phyloP scores from a whole-genome alignment of 2,888 invertebrate species.

The Ormyrus thymus region DNA sequence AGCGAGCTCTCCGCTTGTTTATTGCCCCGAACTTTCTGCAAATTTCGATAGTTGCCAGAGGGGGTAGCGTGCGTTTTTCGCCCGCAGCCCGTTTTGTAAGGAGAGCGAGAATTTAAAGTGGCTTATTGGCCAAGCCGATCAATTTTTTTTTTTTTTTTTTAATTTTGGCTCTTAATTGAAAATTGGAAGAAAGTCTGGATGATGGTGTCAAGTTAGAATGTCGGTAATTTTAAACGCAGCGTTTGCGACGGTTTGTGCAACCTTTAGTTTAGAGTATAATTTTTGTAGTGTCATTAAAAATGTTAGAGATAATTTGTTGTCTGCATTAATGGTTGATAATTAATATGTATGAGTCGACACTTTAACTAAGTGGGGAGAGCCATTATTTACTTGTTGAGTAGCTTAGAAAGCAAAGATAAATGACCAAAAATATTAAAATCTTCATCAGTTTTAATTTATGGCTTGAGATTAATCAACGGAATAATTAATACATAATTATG shows the following conservation, averaged over 20 bases:
- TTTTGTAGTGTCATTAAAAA: not conserved
- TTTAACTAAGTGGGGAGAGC: not conserved
- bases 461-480: too few species aligned
- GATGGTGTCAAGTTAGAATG: not conserved
- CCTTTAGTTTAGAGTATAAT: too few species aligned
- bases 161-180: not conserved
- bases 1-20: too few species aligned
- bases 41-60: not conserved
- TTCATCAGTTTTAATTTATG: too few species aligned
- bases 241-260: too few species aligned
- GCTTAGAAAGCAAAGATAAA: not conserved
- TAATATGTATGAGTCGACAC: constrained; percentile 19
- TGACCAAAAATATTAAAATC: not conserved
- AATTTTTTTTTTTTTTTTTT: not conserved
- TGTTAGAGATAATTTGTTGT: constrained; percentile 6
- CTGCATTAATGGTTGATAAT: constrained; percentile 10
- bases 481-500: too few species aligned
- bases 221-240: too few species aligned
- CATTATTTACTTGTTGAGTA: constrained; percentile 23
- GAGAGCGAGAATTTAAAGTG: not conserved
- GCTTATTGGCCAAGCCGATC: not conserved
- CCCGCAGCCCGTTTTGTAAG: not conserved
- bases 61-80: not conserved
- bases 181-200: not conserved
- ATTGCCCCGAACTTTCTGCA: not conserved